Conservation (phyloP, 1,140 invertebrate species). For the Trachymyrmex cornetzi region DNA sequence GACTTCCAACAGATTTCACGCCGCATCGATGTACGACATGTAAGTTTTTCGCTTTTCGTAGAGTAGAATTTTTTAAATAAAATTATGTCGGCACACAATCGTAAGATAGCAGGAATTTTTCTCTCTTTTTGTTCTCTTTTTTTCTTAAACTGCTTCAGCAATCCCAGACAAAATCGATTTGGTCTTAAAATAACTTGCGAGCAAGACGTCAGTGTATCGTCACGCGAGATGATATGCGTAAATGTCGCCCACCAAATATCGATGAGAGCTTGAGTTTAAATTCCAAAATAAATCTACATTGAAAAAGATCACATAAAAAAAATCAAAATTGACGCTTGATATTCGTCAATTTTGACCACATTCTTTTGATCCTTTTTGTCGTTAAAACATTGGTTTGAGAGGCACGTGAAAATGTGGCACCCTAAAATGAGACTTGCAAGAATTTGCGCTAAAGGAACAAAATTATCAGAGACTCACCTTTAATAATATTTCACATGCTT, state of each 20-base stretch:
- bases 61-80: neutral
- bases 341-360: no score
- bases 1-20: constrained; percentile 46
- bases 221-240: constrained; percentile 48
- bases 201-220: constrained; percentile 35
- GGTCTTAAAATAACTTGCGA: constrained; percentile 54
- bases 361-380: no score
- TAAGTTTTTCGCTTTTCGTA: constrained; percentile 39
- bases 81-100: neutral
- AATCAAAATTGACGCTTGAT: no score
- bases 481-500: neutral
- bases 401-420: no score
- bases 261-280: neutral
- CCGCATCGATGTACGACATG: constrained; percentile 69
- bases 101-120: neutral
- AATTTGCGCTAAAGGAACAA: neutral
- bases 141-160: neutral
- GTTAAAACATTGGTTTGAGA: no score
- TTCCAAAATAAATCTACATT: neutral
- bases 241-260: neutral
- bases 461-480: neutral
- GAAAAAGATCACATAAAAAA: no score
- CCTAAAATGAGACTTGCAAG: neutral
- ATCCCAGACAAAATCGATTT: constrained; percentile 45
- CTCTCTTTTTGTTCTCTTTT: neutral